Percentiles rank a stretch among this genome's conserved stretches.
Conservation (phyloP, 2,888 invertebrate species). For the Sinopyrophorus schimmeli region DNA sequence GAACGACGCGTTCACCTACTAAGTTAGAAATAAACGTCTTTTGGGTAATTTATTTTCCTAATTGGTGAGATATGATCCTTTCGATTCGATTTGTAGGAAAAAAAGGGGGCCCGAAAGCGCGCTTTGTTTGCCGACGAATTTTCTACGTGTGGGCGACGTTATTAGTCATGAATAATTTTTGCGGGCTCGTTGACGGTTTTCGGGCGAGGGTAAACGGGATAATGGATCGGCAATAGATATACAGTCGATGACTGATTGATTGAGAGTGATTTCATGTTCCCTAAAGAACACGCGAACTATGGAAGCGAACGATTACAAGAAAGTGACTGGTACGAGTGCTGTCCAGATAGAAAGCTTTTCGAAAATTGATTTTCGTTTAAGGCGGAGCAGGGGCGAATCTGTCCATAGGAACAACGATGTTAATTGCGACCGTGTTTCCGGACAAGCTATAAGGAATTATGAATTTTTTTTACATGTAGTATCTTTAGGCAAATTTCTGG, state of each 20-base stretch:
- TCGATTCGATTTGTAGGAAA: constrained; percentile 1
- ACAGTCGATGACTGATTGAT: constrained; percentile 43
- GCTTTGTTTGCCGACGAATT: too few species aligned
- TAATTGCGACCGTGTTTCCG: too few species aligned
- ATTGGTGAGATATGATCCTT: constrained; percentile 11
- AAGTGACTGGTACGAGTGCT: constrained; percentile 45
- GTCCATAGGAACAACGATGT: too few species aligned
- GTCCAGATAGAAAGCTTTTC: constrained; percentile 36
- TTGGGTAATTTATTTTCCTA: constrained; percentile 22
- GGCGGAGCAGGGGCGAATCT: too few species aligned
- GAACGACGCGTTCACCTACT: constrained; percentile 5
- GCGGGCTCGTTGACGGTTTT: constrained; percentile 8
- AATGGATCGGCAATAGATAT: constrained; percentile 42
- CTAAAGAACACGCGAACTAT: constrained; percentile 40
- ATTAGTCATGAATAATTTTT: constrained; percentile 15
- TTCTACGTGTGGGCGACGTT: background rate
- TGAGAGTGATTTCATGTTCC: constrained; percentile 43
- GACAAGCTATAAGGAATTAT: too few species aligned
- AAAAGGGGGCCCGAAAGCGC: too few species aligned
- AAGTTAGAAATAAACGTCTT: constrained; percentile 14
- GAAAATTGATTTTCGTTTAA: constrained; percentile 38
- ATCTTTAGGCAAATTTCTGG: too few species aligned
- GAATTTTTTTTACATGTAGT: too few species aligned
- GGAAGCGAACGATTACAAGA: constrained; percentile 41
- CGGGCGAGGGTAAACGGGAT: constrained; percentile 25